Percentiles rank a stretch among this genome's conserved stretches.
Conservation (phyloP, 2,797 vertebrate genomes). For the Megalops cyprinoides region DNA sequence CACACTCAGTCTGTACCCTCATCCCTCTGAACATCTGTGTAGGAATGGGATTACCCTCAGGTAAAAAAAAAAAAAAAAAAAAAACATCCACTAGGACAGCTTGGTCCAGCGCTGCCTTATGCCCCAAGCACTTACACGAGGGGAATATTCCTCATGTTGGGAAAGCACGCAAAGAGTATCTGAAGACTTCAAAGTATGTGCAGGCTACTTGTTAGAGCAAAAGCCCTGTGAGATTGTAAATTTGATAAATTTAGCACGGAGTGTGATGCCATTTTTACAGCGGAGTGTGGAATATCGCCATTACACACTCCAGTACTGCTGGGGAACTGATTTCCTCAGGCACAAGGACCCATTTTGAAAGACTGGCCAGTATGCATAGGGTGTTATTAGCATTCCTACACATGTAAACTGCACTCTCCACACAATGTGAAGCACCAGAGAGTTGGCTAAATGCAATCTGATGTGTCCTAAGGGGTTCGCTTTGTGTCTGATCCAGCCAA, state of each 20-base stretch:
- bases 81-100: too few species aligned
- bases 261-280: too few species aligned
- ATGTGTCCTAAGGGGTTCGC: not conserved
- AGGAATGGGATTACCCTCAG: too few species aligned
- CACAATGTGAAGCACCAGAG: not conserved
- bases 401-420: not conserved
- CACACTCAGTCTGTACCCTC: too few species aligned
- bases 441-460: not conserved
- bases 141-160: not conserved
- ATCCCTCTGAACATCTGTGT: too few species aligned
- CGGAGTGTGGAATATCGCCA: not conserved
- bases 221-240: not conserved
- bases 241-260: not conserved
- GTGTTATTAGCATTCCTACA: not conserved
- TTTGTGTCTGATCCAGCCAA: not conserved
- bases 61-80: too few species aligned
- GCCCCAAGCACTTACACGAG: too few species aligned
- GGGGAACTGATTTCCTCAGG: not conserved
- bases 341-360: not conserved
- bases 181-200: not conserved
- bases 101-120: too few species aligned
- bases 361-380: not conserved
- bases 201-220: not conserved
- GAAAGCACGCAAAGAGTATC: not conserved
- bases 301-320: not conserved